Evolutionary conservation across 2,113 vertebrate species (phyloP).

Genomic region (Cynocephalus volans): DNA sequence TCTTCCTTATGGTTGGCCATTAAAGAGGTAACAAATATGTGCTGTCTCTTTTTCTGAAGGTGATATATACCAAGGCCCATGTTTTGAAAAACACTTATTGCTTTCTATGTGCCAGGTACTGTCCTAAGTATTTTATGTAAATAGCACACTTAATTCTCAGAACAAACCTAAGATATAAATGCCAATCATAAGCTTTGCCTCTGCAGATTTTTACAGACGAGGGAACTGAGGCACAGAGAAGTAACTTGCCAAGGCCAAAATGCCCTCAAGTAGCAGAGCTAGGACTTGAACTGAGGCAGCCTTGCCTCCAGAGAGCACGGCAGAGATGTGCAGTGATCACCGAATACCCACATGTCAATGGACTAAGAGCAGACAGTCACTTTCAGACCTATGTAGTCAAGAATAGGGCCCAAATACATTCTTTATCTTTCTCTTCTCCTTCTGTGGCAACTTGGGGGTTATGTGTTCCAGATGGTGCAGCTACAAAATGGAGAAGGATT

Average conservation of each 20-base stretch:
- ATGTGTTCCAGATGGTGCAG: background rate
- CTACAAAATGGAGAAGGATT: background rate
- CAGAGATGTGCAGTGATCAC: background rate
- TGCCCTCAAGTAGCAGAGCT: background rate
- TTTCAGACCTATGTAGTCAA: background rate
- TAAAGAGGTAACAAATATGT: background rate
- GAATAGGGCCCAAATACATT: background rate
- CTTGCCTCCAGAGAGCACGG: background rate
- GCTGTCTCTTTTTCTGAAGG: background rate
- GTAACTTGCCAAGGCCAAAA: background rate
- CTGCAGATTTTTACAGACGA: background rate
- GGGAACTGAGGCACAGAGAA: background rate
- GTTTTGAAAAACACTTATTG: background rate
- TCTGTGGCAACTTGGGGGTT: background rate
- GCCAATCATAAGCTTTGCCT: background rate
- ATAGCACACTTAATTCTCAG: background rate
- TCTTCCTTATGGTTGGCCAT: background rate
- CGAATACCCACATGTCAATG: background rate
- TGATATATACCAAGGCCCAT: background rate
- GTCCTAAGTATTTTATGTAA: background rate
- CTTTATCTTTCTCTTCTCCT: background rate
- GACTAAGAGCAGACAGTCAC: rapidly evolving
- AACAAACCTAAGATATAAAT: background rate
- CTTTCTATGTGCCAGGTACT: background rate
- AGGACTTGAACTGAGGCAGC: background rate